Evolutionary conservation across 2,888 invertebrate species (phyloP).

Genomic region (Trichopoda pennipes): DNA sequence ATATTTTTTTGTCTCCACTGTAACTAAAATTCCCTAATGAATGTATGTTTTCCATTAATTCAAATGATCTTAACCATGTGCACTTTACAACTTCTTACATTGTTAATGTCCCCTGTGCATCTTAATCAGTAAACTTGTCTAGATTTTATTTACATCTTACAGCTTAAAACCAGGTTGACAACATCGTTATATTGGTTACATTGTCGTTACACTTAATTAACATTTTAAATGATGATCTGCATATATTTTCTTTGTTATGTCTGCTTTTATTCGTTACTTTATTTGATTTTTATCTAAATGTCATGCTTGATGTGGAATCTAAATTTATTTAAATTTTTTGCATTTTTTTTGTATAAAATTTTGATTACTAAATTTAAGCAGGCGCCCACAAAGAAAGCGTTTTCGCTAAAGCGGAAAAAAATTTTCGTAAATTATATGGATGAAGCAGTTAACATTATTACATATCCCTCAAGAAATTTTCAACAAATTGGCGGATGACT

Average conservation of each 20-base stretch:
- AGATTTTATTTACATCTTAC: constrained; percentile 5
- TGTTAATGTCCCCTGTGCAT: constrained; percentile 16
- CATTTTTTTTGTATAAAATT: neutral
- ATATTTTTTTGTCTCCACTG: neutral
- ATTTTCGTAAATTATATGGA: too few relatives aligned
- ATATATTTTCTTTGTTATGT: constrained; percentile 4
- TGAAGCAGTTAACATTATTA: too few relatives aligned
- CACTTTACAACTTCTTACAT: constrained; percentile 14
- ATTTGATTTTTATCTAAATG: constrained; percentile 61
- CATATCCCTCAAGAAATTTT: too few relatives aligned
- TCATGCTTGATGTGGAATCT: constrained; percentile 38
- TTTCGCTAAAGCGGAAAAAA: too few relatives aligned
- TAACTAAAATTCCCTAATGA: constrained; percentile 30
- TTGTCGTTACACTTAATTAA: constrained; percentile 53
- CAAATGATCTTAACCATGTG: constrained; percentile 8
- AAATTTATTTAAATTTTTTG: constrained; percentile 41
- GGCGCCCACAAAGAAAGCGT: too few relatives aligned
- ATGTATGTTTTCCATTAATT: neutral
- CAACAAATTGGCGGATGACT: too few relatives aligned
- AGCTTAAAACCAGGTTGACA: constrained; percentile 44
- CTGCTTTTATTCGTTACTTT: neutral
- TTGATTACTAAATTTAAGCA: neutral
- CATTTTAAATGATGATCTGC: constrained; percentile 48
- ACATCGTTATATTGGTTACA: constrained; percentile 22
- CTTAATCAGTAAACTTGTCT: constrained; percentile 36